Base-by-base conservation (phyloP, 2,888 invertebrate genomes). In the Beris chalybata region DNA sequence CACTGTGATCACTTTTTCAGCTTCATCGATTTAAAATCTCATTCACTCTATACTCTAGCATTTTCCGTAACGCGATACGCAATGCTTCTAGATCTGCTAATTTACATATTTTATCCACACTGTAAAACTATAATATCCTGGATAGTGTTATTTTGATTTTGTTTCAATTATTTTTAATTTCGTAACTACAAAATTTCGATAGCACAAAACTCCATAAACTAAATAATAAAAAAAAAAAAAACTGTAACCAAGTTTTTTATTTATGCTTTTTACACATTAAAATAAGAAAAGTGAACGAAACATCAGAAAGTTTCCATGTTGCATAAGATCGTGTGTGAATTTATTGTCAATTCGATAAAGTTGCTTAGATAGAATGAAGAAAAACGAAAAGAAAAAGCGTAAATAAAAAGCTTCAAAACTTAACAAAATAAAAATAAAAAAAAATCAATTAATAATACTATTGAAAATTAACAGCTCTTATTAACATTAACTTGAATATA, bases 381-480 rank as follows among this genome's bases (percentile, higher is more conserved):
- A 48, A 48, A 48, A 11, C 7, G 4, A 48, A 12, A 48, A 12
- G 12, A 48, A 48, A 52, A 52, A 52, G 61, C 57, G 38, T 55
- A 59, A 68, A 57, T 61, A 63, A 57, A 50, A 63, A 53, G 58
- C 68, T 61, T 68, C 65, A 65, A 57, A 57, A 56, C 55, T 55
- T 47, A 65, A 65, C 55, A 65, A 55, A 48, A 48, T 11, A 11
- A 48, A 48, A 47, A 6, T 6, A 47, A 12, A 6, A 12, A 53
- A 22, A 52, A 30, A 50, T 15, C 6, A 32, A 43, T 38, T 43
- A 44, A 52, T 22, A 55, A 45, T 32, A 38, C 30, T 53, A 50
- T 61, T 61, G 38, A 61, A 12, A 52, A 22, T 43, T 48, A 15
- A 38, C 47, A 61, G 9, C 32, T 31, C 38, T 64, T 54, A 53